Evolutionary conservation across 2,888 invertebrate species (phyloP), one percentile per base, ranked within the genome.

Genomic region (Eupithecia insigniata): DNA sequence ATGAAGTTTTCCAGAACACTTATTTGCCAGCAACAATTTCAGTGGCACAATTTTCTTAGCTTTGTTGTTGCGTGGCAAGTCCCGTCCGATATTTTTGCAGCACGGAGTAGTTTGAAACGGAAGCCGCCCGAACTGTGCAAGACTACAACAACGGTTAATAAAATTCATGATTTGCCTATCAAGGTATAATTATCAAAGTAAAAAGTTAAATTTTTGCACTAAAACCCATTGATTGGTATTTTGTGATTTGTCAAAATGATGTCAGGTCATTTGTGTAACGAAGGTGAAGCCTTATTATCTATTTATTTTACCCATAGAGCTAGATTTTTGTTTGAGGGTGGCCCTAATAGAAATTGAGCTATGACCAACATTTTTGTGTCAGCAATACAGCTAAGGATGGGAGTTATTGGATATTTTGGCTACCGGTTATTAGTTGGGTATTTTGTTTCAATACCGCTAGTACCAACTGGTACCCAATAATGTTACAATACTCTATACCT

Each of bases 151-250:
- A 18, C 60, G 60, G 10, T 60, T 60, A 7, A 30, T 16, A 60
- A 60, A 6, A 30, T 30, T 60, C 60, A 60, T 60, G 60, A 30
- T 60, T 60, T 60, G 55, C 51, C n/a, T 51, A 22, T 26, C 26
- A 55, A 55, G 26, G 55, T 26, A 5, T 26, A n/a, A 10, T 46
- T 46, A n/a, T 22, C 22, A 22, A 51, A 22, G 51, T 18, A 51
- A 51, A 46, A 46, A n/a, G 18, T 46, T 46, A 46, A 46, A 46
- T n/a, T 46, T 46, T 18, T 1, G 43, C 43, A 43, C 6, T 43
- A 43, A 18, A 46, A 46, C 46, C n/a, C 46, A 8, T 46, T n/a
- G 8, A 46, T n/a, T 43, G n/a, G 1, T 46, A 46, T 46, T 46
- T 46, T 46, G 46, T 46, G 8, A 46, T 46, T 46, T 46, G 46